Percentiles rank a stretch among this genome's conserved stretches.
phyloP scores from a whole-genome alignment of 2,888 invertebrate genomes.

The Noctua fimbriata region DNA sequence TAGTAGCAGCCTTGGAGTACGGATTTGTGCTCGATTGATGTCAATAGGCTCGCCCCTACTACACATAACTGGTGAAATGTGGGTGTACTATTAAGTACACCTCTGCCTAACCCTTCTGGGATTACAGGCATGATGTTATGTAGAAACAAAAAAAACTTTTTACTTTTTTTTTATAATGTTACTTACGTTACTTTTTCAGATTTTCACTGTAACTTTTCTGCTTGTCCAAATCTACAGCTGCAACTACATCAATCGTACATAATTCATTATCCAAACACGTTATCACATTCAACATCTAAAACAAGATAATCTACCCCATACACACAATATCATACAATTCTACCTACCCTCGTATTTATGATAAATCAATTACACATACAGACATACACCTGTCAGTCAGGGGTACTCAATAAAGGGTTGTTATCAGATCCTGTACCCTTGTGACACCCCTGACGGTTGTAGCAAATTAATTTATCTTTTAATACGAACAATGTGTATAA shows the following conservation, averaged over 20 bases:
- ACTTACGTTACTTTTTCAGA: neutral
- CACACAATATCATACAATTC: conserved; percentile 3
- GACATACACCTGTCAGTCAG: conserved; percentile 56
- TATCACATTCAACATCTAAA: conserved; percentile 38
- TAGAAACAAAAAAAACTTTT: too few species aligned
- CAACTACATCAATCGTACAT: neutral
- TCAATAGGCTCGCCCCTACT: too few species aligned
- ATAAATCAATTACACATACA: conserved; percentile 50
- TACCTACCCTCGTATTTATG: conserved; percentile 39
- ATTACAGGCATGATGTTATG: too few species aligned
- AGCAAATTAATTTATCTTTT: conserved; percentile 68
- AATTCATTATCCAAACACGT: conserved; percentile 24
- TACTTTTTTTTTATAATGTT: too few species aligned
- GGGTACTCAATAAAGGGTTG: conserved; percentile 48
- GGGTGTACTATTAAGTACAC: too few species aligned
- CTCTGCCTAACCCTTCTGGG: too few species aligned
- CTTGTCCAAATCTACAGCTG: conserved; percentile 17
- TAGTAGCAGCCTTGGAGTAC: too few species aligned
- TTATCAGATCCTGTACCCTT: conserved; percentile 60
- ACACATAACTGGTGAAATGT: too few species aligned
- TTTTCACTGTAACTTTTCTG: neutral
- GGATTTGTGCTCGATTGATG: too few species aligned
- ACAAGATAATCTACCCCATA: conserved; percentile 29
- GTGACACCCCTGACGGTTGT: conserved; percentile 53
- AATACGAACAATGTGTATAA: conserved; percentile 54